phyloP scores from a whole-genome alignment of 1,140 invertebrate genomes.

The Triops longicaudatus region DNA sequence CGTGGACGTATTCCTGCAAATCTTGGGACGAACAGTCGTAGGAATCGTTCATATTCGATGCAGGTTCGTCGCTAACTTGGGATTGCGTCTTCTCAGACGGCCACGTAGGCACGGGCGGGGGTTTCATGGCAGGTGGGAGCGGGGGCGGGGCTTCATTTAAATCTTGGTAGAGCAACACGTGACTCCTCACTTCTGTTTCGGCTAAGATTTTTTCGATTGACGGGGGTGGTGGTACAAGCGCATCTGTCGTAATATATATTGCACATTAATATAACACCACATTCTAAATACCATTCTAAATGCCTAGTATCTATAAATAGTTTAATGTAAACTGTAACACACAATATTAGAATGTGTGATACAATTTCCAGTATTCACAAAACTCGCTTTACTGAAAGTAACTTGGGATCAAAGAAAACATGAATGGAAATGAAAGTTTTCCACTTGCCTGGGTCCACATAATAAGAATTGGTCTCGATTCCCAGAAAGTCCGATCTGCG shows the following conservation, averaged over 20 bases:
- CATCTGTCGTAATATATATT: not conserved
- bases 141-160: not conserved
- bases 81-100: not conserved
- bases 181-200: not conserved
- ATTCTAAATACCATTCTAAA: not conserved
- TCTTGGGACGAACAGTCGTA: not conserved
- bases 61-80: not conserved
- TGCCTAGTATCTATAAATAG: too few species aligned
- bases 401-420: not conserved
- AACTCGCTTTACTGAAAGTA: not conserved
- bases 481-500: constrained; percentile 78
- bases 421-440: constrained; percentile 18
- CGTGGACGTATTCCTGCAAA: not conserved
- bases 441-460: constrained; percentile 39
- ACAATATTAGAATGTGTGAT: too few species aligned
- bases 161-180: not conserved
- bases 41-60: not conserved
- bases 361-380: not conserved
- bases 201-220: constrained; percentile 18
- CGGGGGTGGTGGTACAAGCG: constrained; percentile 15
- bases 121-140: not conserved
- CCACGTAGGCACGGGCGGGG: constrained; percentile 17
- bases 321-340: too few species aligned
- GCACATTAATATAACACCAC: not conserved
- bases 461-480: constrained; percentile 50